Evolutionary conservation across 2,113 vertebrate genomes (phyloP), one percentile per base, ranked within the genome.

Genomic region (Epinephelus moara): DNA sequence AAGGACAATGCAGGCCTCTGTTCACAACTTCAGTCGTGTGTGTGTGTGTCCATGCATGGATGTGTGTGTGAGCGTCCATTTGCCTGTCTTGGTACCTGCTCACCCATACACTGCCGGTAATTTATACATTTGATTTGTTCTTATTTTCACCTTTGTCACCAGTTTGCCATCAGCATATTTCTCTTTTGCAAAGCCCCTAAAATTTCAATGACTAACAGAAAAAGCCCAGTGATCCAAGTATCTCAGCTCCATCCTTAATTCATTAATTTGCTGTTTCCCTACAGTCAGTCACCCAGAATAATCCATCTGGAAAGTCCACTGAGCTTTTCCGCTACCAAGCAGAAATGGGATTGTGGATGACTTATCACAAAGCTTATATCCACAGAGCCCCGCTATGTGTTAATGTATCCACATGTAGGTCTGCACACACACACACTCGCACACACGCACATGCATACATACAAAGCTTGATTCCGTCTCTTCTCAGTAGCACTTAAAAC

Each of bases 271-370:
- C 84, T 85, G 86, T 92, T 92, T 92, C 84, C 92, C 84, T 85
- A 52, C 88, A 90, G 75, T 84, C 84, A 86, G 63, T 93, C 92
- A 93, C 82, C 88, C 88, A 72, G 89, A 93, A 93, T 92, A 93
- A 93, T 93, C 92, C 90, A 88, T 89, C 91, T 80, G 82, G 87
- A 92, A 89, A 90, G 92, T 94, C 91, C 93, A 90, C 85, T 88
- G 88, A 91, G 91, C 90, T 92, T 92, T 91, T 87, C 89, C 59
- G 76, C 81, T 86, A 88, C 84, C 88, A 83, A 86, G 90, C 89
- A 90, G 85, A 92, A 94, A 91, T 90, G 79, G 84, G 81, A 92
- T 82, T 90, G 80, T 89, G 92, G 90, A 87, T 93, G 93, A 92
- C 75, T 90, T 89, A 89, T 92, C 88, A 90, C 87, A 90, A 82